A percentile compares a stretch with the other conserved stretches of the same genome.
phyloP scores from a whole-genome alignment of 2,113 vertebrate species.

The human (Homo sapiens) region GRCh38 chr4:97986001-97986500 shows the following conservation, averaged over 20 bases:
- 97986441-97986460: neutral
- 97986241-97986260: constrained; percentile 41
- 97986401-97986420: neutral
- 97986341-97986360: neutral
- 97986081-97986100: neutral
- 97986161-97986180: constrained; percentile 14
- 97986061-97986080: constrained; percentile 29
- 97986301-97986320: neutral
- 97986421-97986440: neutral
- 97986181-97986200: constrained; percentile 39
- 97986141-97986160: constrained; percentile 4
- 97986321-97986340: neutral
- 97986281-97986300: neutral
- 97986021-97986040: constrained; percentile 24
- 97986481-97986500: neutral
- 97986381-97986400: neutral
- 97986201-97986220: constrained; percentile 1
- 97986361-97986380: neutral
- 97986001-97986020: neutral
- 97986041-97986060: neutral
- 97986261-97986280: neutral
- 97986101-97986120: constrained; percentile 41
- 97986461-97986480: neutral
- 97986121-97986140: constrained; percentile 49
- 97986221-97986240: constrained; percentile 38